Conservation (phyloP, 1,140 invertebrate species). For the Brachionus rotundiformis region DNA sequence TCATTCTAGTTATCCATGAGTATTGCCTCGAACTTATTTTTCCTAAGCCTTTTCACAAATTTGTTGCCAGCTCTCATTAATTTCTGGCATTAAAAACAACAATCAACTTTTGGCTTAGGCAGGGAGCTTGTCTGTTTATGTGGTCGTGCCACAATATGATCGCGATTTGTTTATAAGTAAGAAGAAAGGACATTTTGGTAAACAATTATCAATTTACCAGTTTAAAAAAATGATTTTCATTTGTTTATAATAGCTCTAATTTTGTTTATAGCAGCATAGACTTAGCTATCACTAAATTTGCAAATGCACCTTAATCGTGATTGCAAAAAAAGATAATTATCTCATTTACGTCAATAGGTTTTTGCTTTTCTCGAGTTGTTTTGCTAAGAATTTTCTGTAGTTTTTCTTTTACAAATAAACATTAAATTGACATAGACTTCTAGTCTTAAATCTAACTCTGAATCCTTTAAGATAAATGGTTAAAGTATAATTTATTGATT, state of each 20-base stretch:
- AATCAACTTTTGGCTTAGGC: neutral
- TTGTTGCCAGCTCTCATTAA: neutral
- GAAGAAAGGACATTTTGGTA: neutral
- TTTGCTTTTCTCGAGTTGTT: constrained; percentile 22
- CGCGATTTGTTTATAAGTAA: neutral
- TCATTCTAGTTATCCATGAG: constrained; percentile 7
- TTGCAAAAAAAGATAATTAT: constrained; percentile 20
- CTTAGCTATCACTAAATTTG: constrained; percentile 6
- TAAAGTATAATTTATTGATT: constrained; percentile 2
- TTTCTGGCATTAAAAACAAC: neutral
- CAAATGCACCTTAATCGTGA: constrained; percentile 6
- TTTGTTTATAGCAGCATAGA: constrained; percentile 19
- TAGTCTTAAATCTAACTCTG: neutral
- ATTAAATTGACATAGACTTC: constrained; percentile 24
- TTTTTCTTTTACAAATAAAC: constrained; percentile 15
- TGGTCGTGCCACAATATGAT: neutral
- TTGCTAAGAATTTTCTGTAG: constrained; percentile 10
- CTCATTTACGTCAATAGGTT: constrained; percentile 18
- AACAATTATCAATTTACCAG: constrained; percentile 7
- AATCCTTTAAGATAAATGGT: constrained; percentile 21
- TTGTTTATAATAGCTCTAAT: constrained; percentile 4
- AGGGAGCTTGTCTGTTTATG: neutral
- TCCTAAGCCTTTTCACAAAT: neutral
- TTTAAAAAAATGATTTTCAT: neutral
- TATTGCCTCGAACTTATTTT: neutral